These are phyloP conservation scores for Stichopus horrens DNA, from an alignment of 53 echinoderm and acorn worm genomes.

Conservation along the genomic window DNA sequence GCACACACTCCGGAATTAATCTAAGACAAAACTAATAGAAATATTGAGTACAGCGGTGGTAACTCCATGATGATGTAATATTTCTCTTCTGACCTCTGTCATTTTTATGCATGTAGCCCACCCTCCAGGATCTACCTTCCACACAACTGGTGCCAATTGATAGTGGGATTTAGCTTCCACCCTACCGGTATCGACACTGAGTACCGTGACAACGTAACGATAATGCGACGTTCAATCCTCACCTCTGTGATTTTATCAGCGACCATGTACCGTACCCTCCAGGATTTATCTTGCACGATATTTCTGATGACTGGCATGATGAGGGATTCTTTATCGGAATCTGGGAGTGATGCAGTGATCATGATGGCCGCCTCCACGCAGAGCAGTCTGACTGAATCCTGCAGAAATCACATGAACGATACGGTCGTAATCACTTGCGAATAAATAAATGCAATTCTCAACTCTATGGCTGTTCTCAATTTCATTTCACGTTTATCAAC, in stretches of 20 bases:
- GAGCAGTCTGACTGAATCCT: constrained; percentile 92
- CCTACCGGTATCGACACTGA: background rate
- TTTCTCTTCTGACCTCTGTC: too few species aligned
- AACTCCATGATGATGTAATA: too few species aligned
- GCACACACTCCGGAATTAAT: too few species aligned
- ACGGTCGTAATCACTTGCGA: too few species aligned
- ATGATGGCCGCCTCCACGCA: constrained; percentile 92
- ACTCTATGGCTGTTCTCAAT: too few species aligned
- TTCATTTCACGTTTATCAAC: too few species aligned
- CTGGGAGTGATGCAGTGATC: constrained; percentile 68
- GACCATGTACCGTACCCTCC: constrained; percentile 97
- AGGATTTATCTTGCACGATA: constrained; percentile 88
- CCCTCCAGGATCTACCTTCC: too few species aligned
- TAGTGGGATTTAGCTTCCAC: too few species aligned
- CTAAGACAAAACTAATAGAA: too few species aligned
- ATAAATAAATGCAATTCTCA: too few species aligned
- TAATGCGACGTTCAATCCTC: constrained; percentile 6
- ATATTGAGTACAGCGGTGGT: too few species aligned
- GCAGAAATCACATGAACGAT: background rate
- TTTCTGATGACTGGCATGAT: constrained; percentile 87
- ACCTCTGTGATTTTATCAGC: constrained; percentile 98
- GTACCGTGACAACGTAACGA: background rate
- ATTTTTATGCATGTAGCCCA: background rate
- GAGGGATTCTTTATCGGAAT: constrained; percentile 66
- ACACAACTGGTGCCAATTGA: background rate